These are phyloP conservation scores for Pelecanus crispus DNA, from an alignment of 2,113 vertebrate species.

Conservation along the genomic window DNA sequence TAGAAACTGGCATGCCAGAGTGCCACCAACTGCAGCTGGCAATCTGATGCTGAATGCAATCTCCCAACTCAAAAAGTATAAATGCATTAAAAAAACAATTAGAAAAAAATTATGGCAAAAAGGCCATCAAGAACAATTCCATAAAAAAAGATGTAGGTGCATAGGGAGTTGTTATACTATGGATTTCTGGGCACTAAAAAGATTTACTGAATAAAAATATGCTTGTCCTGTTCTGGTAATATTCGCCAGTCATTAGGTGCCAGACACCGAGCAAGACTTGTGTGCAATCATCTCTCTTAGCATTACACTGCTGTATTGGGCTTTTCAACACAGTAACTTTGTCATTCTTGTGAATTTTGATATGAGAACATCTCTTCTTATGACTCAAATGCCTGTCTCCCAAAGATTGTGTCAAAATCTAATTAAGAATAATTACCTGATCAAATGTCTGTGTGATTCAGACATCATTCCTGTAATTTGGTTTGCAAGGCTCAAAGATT, in stretches of 20 bases:
- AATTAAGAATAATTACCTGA: slow-evolving; percentile 14
- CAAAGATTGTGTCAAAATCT: not conserved
- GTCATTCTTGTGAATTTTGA: not conserved
- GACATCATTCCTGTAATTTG: not conserved
- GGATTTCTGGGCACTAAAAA: not conserved
- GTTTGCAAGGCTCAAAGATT: not conserved
- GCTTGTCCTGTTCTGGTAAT: not conserved
- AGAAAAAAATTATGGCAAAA: not conserved
- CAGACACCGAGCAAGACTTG: not conserved
- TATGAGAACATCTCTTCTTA: not conserved
- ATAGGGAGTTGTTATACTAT: not conserved
- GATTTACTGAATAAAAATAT: not conserved
- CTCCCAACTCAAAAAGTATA: not conserved
- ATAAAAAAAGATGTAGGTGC: not conserved
- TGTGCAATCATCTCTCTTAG: not conserved
- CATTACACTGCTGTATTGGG: not conserved
- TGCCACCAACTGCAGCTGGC: not conserved
- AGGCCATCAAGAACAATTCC: not conserved
- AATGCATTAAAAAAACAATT: not conserved
- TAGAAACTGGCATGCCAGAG: not conserved
- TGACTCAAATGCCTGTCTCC: not conserved
- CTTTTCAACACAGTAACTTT: not conserved
- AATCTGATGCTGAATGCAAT: not conserved
- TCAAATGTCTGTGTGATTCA: not conserved
- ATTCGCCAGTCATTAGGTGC: not conserved